Conservation (phyloP, 2,888 invertebrate genomes). For the Dicycla oo region DNA sequence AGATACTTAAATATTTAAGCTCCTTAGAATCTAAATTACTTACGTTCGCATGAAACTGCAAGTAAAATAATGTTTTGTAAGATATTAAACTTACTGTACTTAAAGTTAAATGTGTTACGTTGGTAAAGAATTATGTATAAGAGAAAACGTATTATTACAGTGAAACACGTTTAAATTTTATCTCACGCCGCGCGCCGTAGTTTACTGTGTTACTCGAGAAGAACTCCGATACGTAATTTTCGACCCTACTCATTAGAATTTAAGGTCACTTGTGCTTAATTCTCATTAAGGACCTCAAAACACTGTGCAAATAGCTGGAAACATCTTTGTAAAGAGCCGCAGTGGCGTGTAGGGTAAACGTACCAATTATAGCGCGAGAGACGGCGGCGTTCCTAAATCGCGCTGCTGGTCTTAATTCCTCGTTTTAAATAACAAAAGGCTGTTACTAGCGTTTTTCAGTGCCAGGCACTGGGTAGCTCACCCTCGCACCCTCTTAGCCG, state of each 20-base stretch:
- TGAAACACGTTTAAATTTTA: conserved; percentile 40
- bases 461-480: conserved; percentile 78
- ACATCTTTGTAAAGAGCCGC: conserved; percentile 53
- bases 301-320: conserved; percentile 61
- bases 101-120: conserved; percentile 16
- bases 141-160: conserved; percentile 40
- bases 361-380: conserved; percentile 71
- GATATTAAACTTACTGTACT: conserved; percentile 32
- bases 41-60: conserved; percentile 26
- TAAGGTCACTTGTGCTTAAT: conserved; percentile 36
- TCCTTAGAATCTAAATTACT: conserved; percentile 45
- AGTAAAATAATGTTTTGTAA: conserved; percentile 29
- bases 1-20: conserved; percentile 38
- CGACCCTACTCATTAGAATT: conserved; percentile 22
- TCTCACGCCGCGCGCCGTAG: conserved; percentile 4
- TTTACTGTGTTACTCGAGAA: conserved; percentile 19
- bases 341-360: conserved; percentile 70
- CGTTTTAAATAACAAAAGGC: conserved; percentile 84
- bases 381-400: conserved; percentile 69
- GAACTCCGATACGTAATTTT: conserved; percentile 26
- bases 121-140: conserved; percentile 29
- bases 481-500: conserved; percentile 75
- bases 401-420: conserved; percentile 76
- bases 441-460: conserved; percentile 81
- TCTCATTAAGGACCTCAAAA: conserved; percentile 38